Evolutionary conservation across 2,888 invertebrate species (phyloP).

Genomic region (Pristionchus exspectatus): DNA sequence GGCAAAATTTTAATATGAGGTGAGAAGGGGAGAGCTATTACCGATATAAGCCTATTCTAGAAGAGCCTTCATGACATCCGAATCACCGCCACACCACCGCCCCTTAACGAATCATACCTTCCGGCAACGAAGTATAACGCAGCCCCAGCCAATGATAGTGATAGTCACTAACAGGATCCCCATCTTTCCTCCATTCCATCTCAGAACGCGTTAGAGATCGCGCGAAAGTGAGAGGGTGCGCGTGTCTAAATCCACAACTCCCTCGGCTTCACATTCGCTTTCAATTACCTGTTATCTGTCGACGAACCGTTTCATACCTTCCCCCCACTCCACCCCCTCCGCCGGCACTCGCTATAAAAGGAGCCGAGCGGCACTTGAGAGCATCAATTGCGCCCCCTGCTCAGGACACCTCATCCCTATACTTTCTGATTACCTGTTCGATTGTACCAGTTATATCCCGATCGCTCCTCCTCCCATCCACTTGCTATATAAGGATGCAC

Average conservation of each 20-base stretch:
- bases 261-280: neutral
- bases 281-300: constrained; percentile 50
- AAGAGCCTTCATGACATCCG: no score
- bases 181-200: neutral
- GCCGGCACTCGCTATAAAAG: constrained; percentile 36
- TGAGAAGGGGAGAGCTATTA: no score
- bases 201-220: neutral
- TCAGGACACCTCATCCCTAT: neutral
- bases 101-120: no score
- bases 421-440: neutral
- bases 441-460: neutral
- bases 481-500: constrained; percentile 22
- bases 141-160: constrained; percentile 42
- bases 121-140: neutral
- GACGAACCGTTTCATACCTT: constrained; percentile 46
- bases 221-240: constrained; percentile 10
- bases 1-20: no score
- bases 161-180: constrained; percentile 39
- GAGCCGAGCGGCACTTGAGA: neutral
- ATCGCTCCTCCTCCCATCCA: neutral
- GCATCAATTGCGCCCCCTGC: neutral
- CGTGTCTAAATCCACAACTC: constrained; percentile 9
- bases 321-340: neutral
- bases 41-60: no score
- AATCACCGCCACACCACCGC: no score